phyloP scores from a whole-genome alignment of 2,888 invertebrate species.

The Spisula subtruncata region DNA sequence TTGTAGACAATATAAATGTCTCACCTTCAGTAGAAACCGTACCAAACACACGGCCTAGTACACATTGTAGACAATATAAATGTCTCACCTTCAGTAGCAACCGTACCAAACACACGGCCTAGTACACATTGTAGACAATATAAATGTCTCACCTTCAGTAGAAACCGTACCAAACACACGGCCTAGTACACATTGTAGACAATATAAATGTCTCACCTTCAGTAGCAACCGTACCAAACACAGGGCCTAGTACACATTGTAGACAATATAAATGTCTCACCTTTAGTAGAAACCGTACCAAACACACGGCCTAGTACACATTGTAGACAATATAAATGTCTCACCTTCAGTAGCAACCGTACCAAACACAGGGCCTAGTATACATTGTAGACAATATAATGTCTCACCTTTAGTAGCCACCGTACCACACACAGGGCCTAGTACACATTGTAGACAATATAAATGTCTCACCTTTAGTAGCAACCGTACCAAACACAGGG shows the following conservation, averaged over 20 bases:
- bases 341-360: constrained; percentile 86
- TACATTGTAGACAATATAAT: constrained; percentile 89
- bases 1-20: too few species aligned
- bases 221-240: too few species aligned
- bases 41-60: too few species aligned
- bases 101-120: constrained; percentile 88
- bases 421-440: too few species aligned
- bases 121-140: constrained; percentile 89
- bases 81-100: constrained; percentile 84
- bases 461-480: constrained; percentile 82
- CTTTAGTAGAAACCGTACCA: constrained; percentile 86
- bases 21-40: too few species aligned
- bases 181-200: constrained; percentile 89
- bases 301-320: constrained; percentile 89
- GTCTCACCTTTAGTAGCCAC: constrained; percentile 79
- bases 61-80: too few species aligned
- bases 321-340: constrained; percentile 89
- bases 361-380: constrained; percentile 88
- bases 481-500: constrained; percentile 88
- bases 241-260: too few species aligned
- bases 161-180: constrained; percentile 88
- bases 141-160: constrained; percentile 88
- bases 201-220: constrained; percentile 88
- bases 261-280: constrained; percentile 46
- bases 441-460: too few species aligned